Conservation (phyloP, 1,140 invertebrate genomes). For the Drosophila bocqueti region DNA sequence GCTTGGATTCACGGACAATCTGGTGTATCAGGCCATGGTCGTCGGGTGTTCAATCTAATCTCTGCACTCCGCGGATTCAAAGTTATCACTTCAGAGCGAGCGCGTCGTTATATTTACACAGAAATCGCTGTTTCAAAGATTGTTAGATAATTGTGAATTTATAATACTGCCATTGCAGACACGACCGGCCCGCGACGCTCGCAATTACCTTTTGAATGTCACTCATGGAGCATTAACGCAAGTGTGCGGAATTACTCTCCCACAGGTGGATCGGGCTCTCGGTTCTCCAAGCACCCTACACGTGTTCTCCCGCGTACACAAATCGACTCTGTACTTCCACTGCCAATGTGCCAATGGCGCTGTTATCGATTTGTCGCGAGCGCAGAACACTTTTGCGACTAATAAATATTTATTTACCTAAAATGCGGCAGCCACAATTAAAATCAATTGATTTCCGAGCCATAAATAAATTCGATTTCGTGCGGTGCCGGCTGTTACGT, state of each 20-base stretch:
- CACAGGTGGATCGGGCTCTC: conserved; percentile 23
- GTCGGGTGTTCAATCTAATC: conserved; percentile 44
- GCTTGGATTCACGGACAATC: conserved; percentile 9
- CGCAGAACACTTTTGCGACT: conserved; percentile 5
- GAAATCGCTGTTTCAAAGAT: conserved; percentile 51
- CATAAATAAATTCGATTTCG: conserved; percentile 45
- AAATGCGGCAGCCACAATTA: conserved; percentile 30
- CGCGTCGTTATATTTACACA: conserved; percentile 40
- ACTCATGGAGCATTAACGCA: conserved; percentile 17
- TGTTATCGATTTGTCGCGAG: conserved; percentile 43
- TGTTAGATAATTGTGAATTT: conserved; percentile 74
- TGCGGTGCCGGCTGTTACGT: conserved; percentile 47
- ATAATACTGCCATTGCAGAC: conserved; percentile 44
- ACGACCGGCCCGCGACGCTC: conserved; percentile 38
- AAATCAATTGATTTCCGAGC: conserved; percentile 36
- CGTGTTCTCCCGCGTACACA: background rate
- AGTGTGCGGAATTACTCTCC: conserved; percentile 15
- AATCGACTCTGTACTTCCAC: conserved; percentile 4
- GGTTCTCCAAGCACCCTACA: conserved; percentile 38
- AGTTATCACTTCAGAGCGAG: conserved; percentile 52
- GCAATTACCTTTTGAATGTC: conserved; percentile 50
- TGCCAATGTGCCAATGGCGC: background rate
- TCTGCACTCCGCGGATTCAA: conserved; percentile 23
- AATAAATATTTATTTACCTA: conserved; percentile 21
- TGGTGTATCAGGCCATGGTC: conserved; percentile 38